Evolutionary conservation across 2,797 vertebrate genomes (phyloP), one percentile per base, ranked within the genome.

Genomic region (Syngnathus acus): DNA sequence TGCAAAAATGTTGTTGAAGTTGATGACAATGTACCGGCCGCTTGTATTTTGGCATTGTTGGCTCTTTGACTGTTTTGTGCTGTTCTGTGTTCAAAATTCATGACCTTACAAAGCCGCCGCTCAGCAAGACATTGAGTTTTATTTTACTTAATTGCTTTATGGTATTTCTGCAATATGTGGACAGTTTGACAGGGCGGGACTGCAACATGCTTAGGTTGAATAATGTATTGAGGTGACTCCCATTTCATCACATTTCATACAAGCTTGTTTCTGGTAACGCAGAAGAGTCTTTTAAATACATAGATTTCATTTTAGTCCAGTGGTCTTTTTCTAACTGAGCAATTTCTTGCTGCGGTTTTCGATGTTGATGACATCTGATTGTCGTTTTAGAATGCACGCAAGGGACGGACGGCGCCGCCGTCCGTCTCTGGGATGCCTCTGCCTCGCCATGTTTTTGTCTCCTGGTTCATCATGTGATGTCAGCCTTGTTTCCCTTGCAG

Each of bases 401-500:
- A 9, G 40, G 9, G 8, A 42, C 40, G 8, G 9, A 42, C 7
- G 40, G 40, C 3, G 9, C 40, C 40, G 40, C 9, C 40, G 23
- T 23, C 13, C 13, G 45, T 17, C 45, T 16, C 45, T 17, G 14
- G 45, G 45, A 40, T 19, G 21, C 37, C 45, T 51, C 5, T 19
- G 32, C 63, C n/a, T 45, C 63, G 32, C 43, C n/a, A 21, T 37
- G 26, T 73, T 68, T 75, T 74, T 82, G 72, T 76, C 72, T 72
- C 78, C 78, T 88, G 84, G 78, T 95, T 94, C 94, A 86, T 88
- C 91, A 87, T 94, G 93, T 99, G 97, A 99, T 96, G 93, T 93
- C 90, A 93, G 93, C 92, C 93, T 96, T 92, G 85, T 98, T 94
- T 99, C 95, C 94, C 94, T 99, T 98, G 82, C 96, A 99, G 97